These are phyloP conservation scores for Corynorhinus townsendii DNA, from an alignment of 2,113 vertebrate genomes.

Conservation along the genomic window DNA sequence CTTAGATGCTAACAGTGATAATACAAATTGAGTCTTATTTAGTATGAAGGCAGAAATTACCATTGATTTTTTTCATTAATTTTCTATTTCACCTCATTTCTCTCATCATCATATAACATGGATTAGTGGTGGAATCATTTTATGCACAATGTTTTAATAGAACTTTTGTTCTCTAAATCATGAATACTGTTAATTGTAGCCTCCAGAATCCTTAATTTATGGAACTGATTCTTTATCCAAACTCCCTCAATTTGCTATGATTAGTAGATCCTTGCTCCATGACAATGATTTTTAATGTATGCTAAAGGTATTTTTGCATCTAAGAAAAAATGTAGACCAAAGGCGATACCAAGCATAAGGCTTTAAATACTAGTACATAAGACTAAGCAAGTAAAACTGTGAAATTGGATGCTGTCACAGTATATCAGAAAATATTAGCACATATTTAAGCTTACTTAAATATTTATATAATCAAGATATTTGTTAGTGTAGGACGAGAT, in stretches of 20 bases:
- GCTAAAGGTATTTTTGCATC: neutral
- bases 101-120: slow-evolving; percentile 76
- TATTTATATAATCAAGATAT: neutral
- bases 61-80: slow-evolving; percentile 82
- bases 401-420: neutral
- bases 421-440: neutral
- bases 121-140: slow-evolving; percentile 76
- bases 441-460: neutral
- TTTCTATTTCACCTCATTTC: slow-evolving; percentile 80
- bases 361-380: slow-evolving; percentile 1
- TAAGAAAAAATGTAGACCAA: neutral
- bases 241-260: slow-evolving; percentile 32
- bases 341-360: neutral
- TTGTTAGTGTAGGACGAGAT: neutral
- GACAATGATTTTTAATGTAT: slow-evolving; percentile 21
- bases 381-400: neutral
- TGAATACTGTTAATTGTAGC: slow-evolving; percentile 57
- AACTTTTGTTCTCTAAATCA: slow-evolving; percentile 66
- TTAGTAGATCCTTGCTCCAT: neutral
- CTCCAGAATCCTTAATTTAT: slow-evolving; percentile 57
- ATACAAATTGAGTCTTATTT: slow-evolving; percentile 77
- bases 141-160: slow-evolving; percentile 71
- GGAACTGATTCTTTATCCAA: slow-evolving; percentile 33
- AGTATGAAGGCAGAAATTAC: slow-evolving; percentile 76
- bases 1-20: slow-evolving; percentile 68